These are phyloP conservation scores for Agrilus biguttatus DNA, from an alignment of 2,888 invertebrate species.

Conservation along the genomic window DNA sequence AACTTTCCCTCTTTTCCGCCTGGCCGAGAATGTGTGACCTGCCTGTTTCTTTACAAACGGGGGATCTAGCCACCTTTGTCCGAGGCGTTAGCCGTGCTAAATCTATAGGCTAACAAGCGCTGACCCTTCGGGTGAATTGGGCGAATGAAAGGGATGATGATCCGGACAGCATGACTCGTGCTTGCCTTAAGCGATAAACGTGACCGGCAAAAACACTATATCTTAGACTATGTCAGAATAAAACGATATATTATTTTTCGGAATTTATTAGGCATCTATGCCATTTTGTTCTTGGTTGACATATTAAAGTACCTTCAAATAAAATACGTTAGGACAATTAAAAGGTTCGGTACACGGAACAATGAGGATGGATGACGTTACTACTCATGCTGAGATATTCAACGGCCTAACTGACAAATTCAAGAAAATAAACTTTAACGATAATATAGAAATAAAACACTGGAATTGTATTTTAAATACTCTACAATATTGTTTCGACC, in stretches of 20 bases:
- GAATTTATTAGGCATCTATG: slow-evolving; percentile 6
- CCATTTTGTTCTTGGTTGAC: slow-evolving; percentile 2
- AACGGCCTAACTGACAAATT: no score
- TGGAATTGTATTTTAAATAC: no score
- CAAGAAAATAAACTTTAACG: no score
- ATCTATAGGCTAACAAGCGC: not conserved
- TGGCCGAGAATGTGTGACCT: slow-evolving; percentile 1
- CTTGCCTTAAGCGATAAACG: slow-evolving; percentile 5
- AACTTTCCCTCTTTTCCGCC: slow-evolving; percentile 8
- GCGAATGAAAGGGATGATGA: slow-evolving; percentile 5
- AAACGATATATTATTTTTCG: slow-evolving; percentile 11
- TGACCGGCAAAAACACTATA: slow-evolving; percentile 4
- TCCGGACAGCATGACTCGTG: slow-evolving; percentile 8
- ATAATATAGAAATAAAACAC: no score
- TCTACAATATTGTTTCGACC: no score
- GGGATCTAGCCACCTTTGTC: slow-evolving; percentile 5
- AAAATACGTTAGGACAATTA: slow-evolving; percentile 7
- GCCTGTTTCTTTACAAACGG: not conserved
- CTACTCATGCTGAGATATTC: no score
- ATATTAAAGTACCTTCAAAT: slow-evolving; percentile 8
- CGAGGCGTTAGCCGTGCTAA: slow-evolving; percentile 7
- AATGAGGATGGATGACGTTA: not conserved
- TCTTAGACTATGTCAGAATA: slow-evolving; percentile 3
- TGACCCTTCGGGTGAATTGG: slow-evolving; percentile 4
- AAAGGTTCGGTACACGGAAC: not conserved